These are phyloP conservation scores for Mandrillus leucophaeus DNA, from an alignment of 2,113 vertebrate genomes.

Conservation along the genomic window DNA sequence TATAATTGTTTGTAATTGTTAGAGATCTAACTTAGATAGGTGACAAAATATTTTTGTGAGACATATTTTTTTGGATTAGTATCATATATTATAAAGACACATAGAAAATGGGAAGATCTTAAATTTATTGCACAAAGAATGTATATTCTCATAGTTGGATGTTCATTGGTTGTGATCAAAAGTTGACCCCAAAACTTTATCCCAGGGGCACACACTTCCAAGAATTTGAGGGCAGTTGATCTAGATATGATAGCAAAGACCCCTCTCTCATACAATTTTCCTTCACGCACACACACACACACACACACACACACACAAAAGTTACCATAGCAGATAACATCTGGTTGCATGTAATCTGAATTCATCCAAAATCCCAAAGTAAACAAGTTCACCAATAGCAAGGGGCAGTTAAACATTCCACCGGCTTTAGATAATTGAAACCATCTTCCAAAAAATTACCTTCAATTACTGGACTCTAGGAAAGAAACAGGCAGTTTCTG, in stretches of 20 bases:
- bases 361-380: slow-evolving; percentile 85
- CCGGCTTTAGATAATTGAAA: slow-evolving; percentile 85
- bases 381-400: slow-evolving; percentile 85
- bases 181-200: slow-evolving; percentile 35
- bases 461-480: slow-evolving; percentile 77
- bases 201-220: slow-evolving; percentile 13
- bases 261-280: slow-evolving; percentile 66
- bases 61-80: neutral
- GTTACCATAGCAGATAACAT: slow-evolving; percentile 84
- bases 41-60: slow-evolving; percentile 40
- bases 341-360: slow-evolving; percentile 85
- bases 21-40: neutral
- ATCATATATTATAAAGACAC: slow-evolving; percentile 27
- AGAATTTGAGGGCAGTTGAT: slow-evolving; percentile 67
- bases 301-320: neutral
- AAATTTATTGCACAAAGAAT: neutral
- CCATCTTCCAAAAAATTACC: slow-evolving; percentile 81
- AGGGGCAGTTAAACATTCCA: slow-evolving; percentile 86
- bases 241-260: slow-evolving; percentile 76
- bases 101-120: neutral
- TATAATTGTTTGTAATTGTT: slow-evolving; percentile 20
- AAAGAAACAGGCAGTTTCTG: slow-evolving; percentile 77
- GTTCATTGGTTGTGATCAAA: slow-evolving; percentile 42
- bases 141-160: neutral
- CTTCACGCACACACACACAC: neutral